Conservation (phyloP, 1,140 invertebrate species). For the Oreohelix idahoensis region DNA sequence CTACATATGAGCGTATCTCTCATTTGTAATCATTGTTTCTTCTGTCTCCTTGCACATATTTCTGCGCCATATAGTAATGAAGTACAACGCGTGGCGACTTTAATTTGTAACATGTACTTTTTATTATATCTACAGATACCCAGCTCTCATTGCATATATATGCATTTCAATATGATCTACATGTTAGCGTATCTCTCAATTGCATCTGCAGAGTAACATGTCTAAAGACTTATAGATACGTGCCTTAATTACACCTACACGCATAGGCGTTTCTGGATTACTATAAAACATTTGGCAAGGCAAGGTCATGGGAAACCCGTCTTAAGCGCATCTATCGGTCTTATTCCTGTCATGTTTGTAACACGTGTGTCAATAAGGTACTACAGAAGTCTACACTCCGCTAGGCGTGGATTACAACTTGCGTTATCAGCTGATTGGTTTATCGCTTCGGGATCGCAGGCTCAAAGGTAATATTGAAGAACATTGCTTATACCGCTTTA, state of each 20-base stretch:
- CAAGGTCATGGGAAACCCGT: background rate
- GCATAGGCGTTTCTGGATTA: background rate
- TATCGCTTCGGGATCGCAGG: background rate
- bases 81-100: too few relatives aligned
- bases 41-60: too few relatives aligned
- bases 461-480: background rate
- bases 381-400: background rate
- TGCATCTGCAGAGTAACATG: too few relatives aligned
- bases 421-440: background rate
- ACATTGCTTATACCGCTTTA: background rate
- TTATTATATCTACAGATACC: too few relatives aligned
- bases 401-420: background rate
- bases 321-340: background rate
- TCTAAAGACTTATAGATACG: background rate
- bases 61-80: too few relatives aligned
- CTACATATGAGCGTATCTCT: too few relatives aligned
- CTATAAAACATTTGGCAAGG: background rate
- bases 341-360: background rate
- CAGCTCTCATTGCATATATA: too few relatives aligned
- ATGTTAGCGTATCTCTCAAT: too few relatives aligned
- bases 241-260: background rate
- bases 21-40: too few relatives aligned
- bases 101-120: too few relatives aligned
- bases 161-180: too few relatives aligned
- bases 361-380: background rate